Evolutionary conservation across 2,888 invertebrate genomes (phyloP).

Genomic region (Alloplasta piceator): DNA sequence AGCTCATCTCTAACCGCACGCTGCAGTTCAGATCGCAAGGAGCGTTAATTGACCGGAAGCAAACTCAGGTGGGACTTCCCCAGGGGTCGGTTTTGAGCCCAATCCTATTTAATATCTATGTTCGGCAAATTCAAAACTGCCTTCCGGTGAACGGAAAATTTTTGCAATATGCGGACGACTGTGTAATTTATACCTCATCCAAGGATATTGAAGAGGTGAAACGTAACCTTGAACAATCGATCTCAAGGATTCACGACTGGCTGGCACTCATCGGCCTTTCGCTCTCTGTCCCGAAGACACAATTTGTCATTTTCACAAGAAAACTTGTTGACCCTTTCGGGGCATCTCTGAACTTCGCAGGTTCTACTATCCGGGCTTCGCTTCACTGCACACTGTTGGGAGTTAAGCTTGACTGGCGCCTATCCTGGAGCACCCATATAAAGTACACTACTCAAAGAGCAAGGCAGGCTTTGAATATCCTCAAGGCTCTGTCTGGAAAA

Average conservation of each 20-base stretch:
- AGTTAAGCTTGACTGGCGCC: conserved; percentile 2
- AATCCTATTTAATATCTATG: conserved; percentile 20
- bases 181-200: not conserved
- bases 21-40: too few species aligned
- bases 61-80: too few species aligned
- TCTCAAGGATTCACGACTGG: not conserved
- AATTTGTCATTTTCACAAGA: conserved; percentile 19
- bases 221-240: not conserved
- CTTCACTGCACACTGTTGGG: conserved; percentile 35
- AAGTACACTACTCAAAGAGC: conserved; percentile 7
- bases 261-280: not conserved
- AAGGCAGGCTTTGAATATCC: not conserved
- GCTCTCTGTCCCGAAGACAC: conserved; percentile 1
- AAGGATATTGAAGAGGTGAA: not conserved
- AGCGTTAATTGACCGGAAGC: too few species aligned
- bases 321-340: not conserved
- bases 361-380: not conserved
- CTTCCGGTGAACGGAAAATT: conserved; percentile 11
- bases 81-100: too few species aligned
- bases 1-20: too few species aligned
- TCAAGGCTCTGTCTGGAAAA: conserved; percentile 9
- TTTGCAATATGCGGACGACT: too few species aligned
- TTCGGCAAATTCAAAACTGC: not conserved
- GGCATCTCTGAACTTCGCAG: not conserved
- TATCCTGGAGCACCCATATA: conserved; percentile 6